Evolutionary conservation across 2,797 vertebrate species (phyloP).

Genomic region (Dromococcyx pavoninus): DNA sequence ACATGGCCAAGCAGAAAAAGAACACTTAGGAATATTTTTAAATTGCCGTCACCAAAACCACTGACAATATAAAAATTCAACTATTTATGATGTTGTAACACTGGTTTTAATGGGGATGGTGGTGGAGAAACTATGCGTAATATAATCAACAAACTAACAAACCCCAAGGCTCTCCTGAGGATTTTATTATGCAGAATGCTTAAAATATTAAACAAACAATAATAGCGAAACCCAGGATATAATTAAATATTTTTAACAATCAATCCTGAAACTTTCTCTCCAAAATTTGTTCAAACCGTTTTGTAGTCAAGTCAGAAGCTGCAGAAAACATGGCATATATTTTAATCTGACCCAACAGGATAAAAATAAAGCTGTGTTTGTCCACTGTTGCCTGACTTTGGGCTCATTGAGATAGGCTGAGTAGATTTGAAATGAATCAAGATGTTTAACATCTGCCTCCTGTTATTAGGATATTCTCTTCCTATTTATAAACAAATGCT

Average conservation of each 20-base stretch:
- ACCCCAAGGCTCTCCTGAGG: background rate
- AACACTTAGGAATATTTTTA: constrained; percentile 28
- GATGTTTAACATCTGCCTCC: constrained; percentile 77
- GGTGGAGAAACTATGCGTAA: background rate
- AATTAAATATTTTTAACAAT: constrained; percentile 26
- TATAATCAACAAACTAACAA: constrained; percentile 25
- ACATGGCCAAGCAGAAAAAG: constrained; percentile 46
- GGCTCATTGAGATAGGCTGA: constrained; percentile 51
- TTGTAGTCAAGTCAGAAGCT: constrained; percentile 38
- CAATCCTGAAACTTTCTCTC: background rate
- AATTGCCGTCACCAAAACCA: background rate
- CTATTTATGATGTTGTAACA: constrained; percentile 41
- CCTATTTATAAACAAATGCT: constrained; percentile 78
- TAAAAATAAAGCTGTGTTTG: constrained; percentile 65
- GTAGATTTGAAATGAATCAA: constrained; percentile 72
- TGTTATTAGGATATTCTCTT: constrained; percentile 75
- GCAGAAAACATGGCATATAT: constrained; percentile 52
- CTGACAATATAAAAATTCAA: constrained; percentile 40
- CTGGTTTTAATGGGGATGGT: background rate
- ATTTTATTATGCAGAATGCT: constrained; percentile 31
- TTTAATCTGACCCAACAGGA: constrained; percentile 65
- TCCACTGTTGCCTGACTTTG: constrained; percentile 53
- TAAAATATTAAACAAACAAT: constrained; percentile 51
- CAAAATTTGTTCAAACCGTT: constrained; percentile 31
- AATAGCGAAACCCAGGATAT: constrained; percentile 5